A percentile compares a stretch with the other conserved stretches of the same genome.
These are phyloP conservation scores for Mizuhopecten yessoensis DNA, from an alignment of 1,140 invertebrate species.

Conservation along the genomic window DNA sequence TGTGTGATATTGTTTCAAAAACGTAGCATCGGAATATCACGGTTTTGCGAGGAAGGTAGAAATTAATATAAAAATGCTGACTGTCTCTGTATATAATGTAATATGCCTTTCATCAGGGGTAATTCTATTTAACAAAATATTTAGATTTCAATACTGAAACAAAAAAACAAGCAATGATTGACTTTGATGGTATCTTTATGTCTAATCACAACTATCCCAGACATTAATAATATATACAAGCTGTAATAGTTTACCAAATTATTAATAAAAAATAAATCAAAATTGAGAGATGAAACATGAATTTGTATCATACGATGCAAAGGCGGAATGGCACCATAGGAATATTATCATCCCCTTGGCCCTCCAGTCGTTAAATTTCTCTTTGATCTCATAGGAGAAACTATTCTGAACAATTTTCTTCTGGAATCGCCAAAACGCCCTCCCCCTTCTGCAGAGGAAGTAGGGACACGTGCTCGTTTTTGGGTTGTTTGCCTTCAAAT, in stretches of 20 bases:
- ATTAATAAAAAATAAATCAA: constrained; percentile 40
- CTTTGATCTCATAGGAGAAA: constrained; percentile 20
- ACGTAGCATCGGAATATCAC: background rate
- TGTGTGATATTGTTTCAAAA: background rate
- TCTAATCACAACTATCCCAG: background rate
- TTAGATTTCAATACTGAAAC: background rate
- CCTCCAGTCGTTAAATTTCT: background rate
- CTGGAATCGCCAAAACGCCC: constrained; percentile 30
- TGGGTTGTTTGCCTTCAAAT: constrained; percentile 26
- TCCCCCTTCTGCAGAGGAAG: background rate
- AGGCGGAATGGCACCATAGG: background rate
- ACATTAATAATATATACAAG: background rate
- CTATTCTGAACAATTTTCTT: constrained; percentile 25
- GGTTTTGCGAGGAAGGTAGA: background rate
- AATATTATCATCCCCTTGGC: constrained; percentile 10
- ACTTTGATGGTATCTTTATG: constrained; percentile 20
- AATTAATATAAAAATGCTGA: background rate
- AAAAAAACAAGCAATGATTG: background rate
- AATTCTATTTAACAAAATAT: background rate
- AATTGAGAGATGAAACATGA: constrained; percentile 33
- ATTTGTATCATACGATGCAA: background rate
- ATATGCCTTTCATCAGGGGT: background rate
- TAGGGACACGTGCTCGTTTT: constrained; percentile 30
- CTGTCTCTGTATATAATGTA: background rate
- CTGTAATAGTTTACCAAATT: constrained; percentile 4